Base-by-base conservation (phyloP, 2,113 vertebrate genomes). In the Poicephalus gulielmi region DNA sequence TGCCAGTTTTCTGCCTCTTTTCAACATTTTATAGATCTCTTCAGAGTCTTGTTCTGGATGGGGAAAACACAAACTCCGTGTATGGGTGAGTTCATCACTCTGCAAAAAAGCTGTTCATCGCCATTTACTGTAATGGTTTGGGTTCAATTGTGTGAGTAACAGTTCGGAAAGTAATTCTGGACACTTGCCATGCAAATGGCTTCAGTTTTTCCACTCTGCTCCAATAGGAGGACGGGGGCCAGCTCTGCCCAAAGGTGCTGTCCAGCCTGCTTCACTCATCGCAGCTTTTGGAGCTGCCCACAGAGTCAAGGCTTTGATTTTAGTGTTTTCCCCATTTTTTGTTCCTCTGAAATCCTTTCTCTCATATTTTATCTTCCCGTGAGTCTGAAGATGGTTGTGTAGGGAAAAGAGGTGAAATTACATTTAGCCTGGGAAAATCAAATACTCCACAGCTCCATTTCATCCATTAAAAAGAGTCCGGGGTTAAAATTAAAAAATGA, bases 31-130 rank as follows among this genome's bases (percentile, higher is more conserved):
- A 49, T 44, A 39, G 5, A 15, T 41, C 14, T 67, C 30, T 13
- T 39, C 37, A 20, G 19, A 19, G 11, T 35, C 67, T 55, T 60
- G 9, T 27, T 84, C 31, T 0, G 2, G 43, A 6, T 4, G 20
- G 11, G 8, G 11, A 44, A 66, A 83, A 35, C 17, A n/a, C 8
- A 17, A 79, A 37, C 15, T 5, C n/a, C 1, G 7, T 17, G 13
- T 5, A 3, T 0, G 0, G 25, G 8, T 1, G 4, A 25, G 17
- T 57, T 52, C 25, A 7, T 27, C 11, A 0, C 47, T 50, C 11
- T 6, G n/a, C 9, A 4, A 46, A 59, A 59, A 59, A 59, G 16
- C 8, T 37, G 24, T 35, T 59, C 9, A 24, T 25, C 11, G 10
- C 13, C 33, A 6, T 46, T 63, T 50, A 17, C 17, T 28, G 5